phyloP scores from a whole-genome alignment of 1,140 invertebrate genomes.

The Cydia fagiglandana region DNA sequence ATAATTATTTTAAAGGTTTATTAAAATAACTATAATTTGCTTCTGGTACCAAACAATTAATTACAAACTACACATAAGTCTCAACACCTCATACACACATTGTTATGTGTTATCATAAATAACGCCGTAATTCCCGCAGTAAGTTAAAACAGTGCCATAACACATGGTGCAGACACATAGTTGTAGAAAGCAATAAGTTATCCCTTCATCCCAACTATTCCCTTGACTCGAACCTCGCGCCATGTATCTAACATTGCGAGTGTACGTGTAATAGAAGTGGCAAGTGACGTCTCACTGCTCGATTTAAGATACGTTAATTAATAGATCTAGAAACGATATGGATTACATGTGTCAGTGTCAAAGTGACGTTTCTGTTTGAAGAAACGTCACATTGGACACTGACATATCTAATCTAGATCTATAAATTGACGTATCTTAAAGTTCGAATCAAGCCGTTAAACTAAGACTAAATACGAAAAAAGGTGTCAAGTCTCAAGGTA shows the following conservation, averaged over 20 bases:
- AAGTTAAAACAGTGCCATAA: conserved; percentile 74
- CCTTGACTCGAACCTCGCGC: conserved; percentile 68
- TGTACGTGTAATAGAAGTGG: conserved; percentile 47
- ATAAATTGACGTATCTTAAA: too few species aligned
- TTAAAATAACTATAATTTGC: not conserved
- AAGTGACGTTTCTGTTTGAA: too few species aligned
- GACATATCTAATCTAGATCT: too few species aligned
- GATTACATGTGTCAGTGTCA: too few species aligned
- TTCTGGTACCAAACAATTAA: not conserved
- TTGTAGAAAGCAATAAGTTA: conserved; percentile 77
- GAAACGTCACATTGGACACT: too few species aligned
- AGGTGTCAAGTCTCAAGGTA: too few species aligned
- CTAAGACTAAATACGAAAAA: too few species aligned
- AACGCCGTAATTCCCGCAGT: conserved; percentile 56
- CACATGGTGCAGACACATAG: conserved; percentile 76
- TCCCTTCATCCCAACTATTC: conserved; percentile 75
- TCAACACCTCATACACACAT: conserved; percentile 17
- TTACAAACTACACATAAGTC: conserved; percentile 1
- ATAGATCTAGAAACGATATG: too few species aligned
- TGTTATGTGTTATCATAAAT: conserved; percentile 25
- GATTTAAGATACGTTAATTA: too few species aligned
- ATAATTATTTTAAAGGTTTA: not conserved
- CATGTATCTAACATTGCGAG: conserved; percentile 59
- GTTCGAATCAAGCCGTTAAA: too few species aligned
- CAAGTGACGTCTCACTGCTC: not conserved